Evolutionary conservation across 2,888 invertebrate genomes (phyloP), one percentile per base, ranked within the genome.

Genomic region (Luperina testacea): DNA sequence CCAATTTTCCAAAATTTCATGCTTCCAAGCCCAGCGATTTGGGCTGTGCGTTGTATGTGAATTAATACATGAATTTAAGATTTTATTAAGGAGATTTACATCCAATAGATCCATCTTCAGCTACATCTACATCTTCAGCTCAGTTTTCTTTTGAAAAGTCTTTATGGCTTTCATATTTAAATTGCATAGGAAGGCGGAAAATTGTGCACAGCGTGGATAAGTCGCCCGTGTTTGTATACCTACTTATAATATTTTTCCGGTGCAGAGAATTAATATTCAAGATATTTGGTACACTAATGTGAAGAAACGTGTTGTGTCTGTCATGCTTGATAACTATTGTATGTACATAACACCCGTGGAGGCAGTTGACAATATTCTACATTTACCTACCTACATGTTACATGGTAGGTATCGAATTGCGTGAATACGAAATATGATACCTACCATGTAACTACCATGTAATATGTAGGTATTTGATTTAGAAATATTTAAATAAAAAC

Each of bases 291-390:
- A 51, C 38, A 53, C 38, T n/a, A 24, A 53, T 57, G n/a, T 11
- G 24, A 24, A 8, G 8, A 27, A 63, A 72, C 20, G 27, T 7
- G 5, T 45, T 53, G 53, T 32, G 27, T 75, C 57, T 45, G 27
- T 75, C 75, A 74, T 74, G 42, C 73, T 24, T 57, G 27, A 73
- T 57, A 73, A 73, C 74, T 57, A 57, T 74, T 73, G 42, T 32
- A 32, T 32, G 42, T 57, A 57, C 59, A 24, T 53, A 53, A 53
- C 42, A 57, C 27, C 57, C 24, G 27, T n/a, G 45, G 45, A 57
- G 24, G 45, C 59, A 48, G 3, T 48, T n/a, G 75, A 59, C 59
- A 75, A 61, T 75, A 48, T n/a, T 48, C 20, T 32, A 32, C 32
- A 32, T 32, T n/a, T 15, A n/a, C n/a, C n/a, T n/a, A n/a, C n/a